Evolutionary conservation across 2,797 vertebrate species (phyloP), one percentile per base, ranked within the genome.

Genomic region (Fringilla coelebs): DNA sequence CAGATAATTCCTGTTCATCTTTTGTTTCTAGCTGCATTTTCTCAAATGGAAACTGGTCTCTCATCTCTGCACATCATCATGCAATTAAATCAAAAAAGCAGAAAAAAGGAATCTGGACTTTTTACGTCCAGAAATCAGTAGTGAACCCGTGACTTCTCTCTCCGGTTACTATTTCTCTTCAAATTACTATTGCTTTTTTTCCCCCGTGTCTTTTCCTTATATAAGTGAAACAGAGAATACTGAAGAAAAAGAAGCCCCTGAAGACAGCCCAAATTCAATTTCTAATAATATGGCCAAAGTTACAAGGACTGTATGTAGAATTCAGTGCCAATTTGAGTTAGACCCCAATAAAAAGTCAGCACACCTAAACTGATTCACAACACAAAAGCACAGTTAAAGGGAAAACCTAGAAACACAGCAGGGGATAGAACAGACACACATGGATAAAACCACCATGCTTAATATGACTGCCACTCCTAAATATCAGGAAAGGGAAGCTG

Each of bases 51-150:
- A 88, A 76, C 32, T 31, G 26, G 19, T 62, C 62, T 93, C 82
- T 93, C 70, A 72, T 52, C 65, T 95, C 46, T 52, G 12, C 52
- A 80, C 1, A 2, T 58, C 72, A 89, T 62, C 57, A 46, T 11
- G 36, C 34, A 88, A 84, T 73, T 91, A 88, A 92, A 92, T 68
- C 2, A 71, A 89, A 94, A 94, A 75, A 70, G 15, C 10, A 75
- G 36, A 82, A 63, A 70, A 90, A 88, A 34, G 13, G 15, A 76
- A 79, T 74, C 38, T 71, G 45, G 26, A 91, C 34, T 43, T 67
- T 80, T 76, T 61, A 78, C 58, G 36, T 73, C 62, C 62, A 93
- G 54, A 85, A 94, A 82, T 65, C 58, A 75, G 26, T n/a, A 84
- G 9, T 25, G 41, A 90, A 92, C 41, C 66, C 67, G 67, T 58